Evolutionary conservation across 2,113 vertebrate species (phyloP), one percentile per base, ranked within the genome.

Genomic region (Ptyas mucosa): DNA sequence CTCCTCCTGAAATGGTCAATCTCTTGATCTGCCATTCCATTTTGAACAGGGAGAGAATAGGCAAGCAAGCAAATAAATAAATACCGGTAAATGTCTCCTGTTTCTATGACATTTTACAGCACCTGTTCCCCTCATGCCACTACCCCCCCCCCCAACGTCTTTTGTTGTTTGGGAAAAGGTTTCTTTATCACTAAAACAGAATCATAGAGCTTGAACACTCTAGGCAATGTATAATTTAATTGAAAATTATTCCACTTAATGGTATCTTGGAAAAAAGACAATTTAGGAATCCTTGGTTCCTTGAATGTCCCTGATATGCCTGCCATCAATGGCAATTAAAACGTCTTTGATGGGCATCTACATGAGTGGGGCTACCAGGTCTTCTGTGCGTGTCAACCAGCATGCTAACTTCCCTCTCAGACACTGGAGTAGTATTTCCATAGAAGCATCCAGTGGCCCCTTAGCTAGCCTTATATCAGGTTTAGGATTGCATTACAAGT

Each of bases 1-100:
- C 94, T 96, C 91, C 96, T 97, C 94, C 93, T 92, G 93, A 97
- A 96, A 96, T 97, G 96, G 96, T 97, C 97, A 96, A 93, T 95
- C 95, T 96, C 96, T 97, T 97, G 94, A 97, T 96, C 96, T 94
- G 90, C 93, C 93, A 91, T 96, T 96, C 96, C 92, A 94, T 87
- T 93, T 93, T 0, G 0, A 81, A 12, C 93, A 93, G 92, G 95
- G 86, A 95, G 94, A 91, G 51, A 93, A 90, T 29, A 85, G 24
- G 81, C 39, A 85, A 90, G 88, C 75, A 93, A 89, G 57, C 29
- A 93, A 90, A 93, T 90, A 52, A 90, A 93, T 61, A 86, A 52
- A 95, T 43, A 49, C 6, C 46, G 6, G 46, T 49, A 81, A 95
- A 94, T 0, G 26, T 61, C 21, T 88, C 95, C 57, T 3, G 8